Evolutionary conservation across 2,113 vertebrate genomes (phyloP).

Genomic region (Bubo bubo): DNA sequence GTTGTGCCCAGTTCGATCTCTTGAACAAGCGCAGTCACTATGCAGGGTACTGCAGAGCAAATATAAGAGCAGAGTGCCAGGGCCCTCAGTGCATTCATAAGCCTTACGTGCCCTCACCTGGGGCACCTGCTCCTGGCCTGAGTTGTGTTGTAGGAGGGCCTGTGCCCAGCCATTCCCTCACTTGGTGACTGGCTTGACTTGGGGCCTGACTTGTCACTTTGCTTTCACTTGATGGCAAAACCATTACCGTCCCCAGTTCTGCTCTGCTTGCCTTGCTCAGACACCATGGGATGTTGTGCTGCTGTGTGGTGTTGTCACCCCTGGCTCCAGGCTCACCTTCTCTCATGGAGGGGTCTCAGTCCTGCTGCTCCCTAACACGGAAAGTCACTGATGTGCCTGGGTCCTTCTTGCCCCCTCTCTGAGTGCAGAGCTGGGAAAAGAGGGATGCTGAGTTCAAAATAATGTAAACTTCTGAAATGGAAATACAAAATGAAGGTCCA

Average conservation of each 20-base stretch:
- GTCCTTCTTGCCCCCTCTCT: not conserved
- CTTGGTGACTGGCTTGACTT: not conserved
- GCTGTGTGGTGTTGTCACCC: not conserved
- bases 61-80: not conserved
- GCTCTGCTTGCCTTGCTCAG: not conserved
- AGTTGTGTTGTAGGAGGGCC: not conserved
- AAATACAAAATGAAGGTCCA: not conserved
- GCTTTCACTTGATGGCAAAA: not conserved
- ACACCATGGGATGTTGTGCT: not conserved
- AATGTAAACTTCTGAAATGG: not conserved
- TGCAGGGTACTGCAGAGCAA: not conserved
- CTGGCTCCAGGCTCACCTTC: not conserved
- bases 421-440: not conserved
- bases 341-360: not conserved
- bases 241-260: not conserved
- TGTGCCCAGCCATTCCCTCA: not conserved
- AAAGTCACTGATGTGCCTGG: not conserved
- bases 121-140: not conserved
- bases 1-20: not conserved
- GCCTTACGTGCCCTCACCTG: not conserved
- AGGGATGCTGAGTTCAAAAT: not conserved
- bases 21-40: fast-evolving
- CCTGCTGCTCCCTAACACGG: not conserved
- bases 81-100: not conserved
- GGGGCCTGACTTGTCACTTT: not conserved